Conservation (phyloP, 2,797 vertebrate genomes). For the Neoniphon sammara region DNA sequence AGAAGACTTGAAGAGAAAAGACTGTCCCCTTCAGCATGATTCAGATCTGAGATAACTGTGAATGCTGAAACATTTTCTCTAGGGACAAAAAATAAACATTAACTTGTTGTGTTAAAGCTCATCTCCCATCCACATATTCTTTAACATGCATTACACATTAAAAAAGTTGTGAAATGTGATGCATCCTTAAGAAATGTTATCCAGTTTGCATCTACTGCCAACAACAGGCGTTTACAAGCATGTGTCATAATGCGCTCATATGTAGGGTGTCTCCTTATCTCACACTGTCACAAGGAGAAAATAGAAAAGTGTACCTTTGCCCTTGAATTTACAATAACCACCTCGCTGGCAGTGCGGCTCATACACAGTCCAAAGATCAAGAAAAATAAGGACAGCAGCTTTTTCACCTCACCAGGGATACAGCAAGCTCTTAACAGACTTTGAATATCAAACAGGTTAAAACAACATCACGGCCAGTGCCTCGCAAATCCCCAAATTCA, state of each 20-base stretch:
- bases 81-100: no score
- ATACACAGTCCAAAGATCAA: constrained; percentile 70
- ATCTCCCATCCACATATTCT: no score
- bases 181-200: not conserved
- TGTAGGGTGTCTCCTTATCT: not conserved
- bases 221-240: no score
- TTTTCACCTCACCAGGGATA: constrained; percentile 14
- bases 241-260: no score
- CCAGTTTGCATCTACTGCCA: no score
- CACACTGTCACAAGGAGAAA: constrained; percentile 14
- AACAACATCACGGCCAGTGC: not conserved
- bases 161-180: no score
- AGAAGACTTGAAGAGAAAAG: not conserved
- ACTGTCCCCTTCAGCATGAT: no score
- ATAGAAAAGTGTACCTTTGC: constrained; percentile 63
- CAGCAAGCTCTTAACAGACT: not conserved
- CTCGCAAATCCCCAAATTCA: not conserved
- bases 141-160: no score
- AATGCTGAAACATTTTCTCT: not conserved
- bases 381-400: constrained; percentile 19
- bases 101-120: no score
- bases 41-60: no score
- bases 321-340: constrained; percentile 33
- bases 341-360: constrained; percentile 58
- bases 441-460: not conserved